Evolutionary conservation across 2,113 vertebrate genomes (phyloP), one percentile per base, ranked within the genome.

Genomic region (Thinocorus orbignyianus): DNA sequence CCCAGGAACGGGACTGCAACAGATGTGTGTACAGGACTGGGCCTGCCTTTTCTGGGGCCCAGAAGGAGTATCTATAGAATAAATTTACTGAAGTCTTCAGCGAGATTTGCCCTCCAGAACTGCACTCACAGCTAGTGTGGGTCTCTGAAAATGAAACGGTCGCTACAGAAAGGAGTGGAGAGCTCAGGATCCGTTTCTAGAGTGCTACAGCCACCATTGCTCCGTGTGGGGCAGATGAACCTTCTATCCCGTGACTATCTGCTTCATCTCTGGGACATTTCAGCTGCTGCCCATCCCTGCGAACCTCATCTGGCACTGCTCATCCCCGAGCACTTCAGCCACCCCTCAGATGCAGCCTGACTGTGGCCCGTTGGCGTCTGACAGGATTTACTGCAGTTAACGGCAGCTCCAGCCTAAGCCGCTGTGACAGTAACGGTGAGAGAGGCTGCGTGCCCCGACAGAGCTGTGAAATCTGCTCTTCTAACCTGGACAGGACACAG

Each of bases 401-500:
- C 0, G 19, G 72, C 58, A 88, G 30, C 74, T 93, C 70, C 70
- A 68, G 61, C 4, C 73, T 17, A 9, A 73, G 54, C n/a, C 69
- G 14, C 0, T 4, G 52, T 2, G 2, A 33, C 5, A 30, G 92
- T 8, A 37, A 26, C 2, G 15, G 54, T 0, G 48, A 49, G 51
- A 22, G 41, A 44, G 71, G 60, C 24, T n/a, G 37, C 31, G 4
- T 8, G 17, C 2, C 4, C n/a, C 6, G 35, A 25, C 46, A 37
- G 33, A 85, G 54, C 44, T 22, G 20, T 65, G 9, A 60, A n/a
- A 78, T 39, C 70, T 62, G 44, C 44, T 69, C 33, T 25, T 62
- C 57, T 24, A 51, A 44, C 39, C 42, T 0, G 3, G 33, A 46
- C 0, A 0, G 6, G n/a, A 19, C 20, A 11, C 4, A 20, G 15